Evolutionary conservation across 2,888 invertebrate genomes (phyloP), one percentile per base, ranked within the genome.

Genomic region (Philereme transversata): DNA sequence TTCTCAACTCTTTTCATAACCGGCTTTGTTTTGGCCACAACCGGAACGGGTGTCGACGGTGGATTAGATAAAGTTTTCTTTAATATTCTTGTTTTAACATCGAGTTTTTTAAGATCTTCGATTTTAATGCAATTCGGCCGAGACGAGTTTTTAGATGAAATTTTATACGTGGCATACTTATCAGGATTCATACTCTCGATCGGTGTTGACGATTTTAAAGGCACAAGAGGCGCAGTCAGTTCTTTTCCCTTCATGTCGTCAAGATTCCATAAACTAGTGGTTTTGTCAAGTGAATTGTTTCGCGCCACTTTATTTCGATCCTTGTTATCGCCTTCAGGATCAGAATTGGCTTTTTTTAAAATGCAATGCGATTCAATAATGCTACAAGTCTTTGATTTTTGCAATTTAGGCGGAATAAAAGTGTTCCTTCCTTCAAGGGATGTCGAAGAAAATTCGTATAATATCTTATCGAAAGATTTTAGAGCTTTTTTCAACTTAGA

Each of bases 341-440:
- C 88, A 4, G 93, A 93, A 72, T 88, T 88, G 7, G 91, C 84
- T 78, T 94, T 94, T 77, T 95, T 94, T 53, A 95, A 82, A 70
- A 95, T 94, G 78, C 95, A 95, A 64, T 94, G 93, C 0, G 95
- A 95, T 81, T 95, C 95, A 56, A 95, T 95, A 62, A 95, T 95
- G 75, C 94, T 94, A 79, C 95, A 95, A 70, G 95, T 95, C 78
- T 95, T 95, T 0, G 95, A 94, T 79, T 95, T 95, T 73, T 95
- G 93, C 70, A 95, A 82, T 81, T 94, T 94, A 49, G 94, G 94
- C 52, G 93, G 90, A 71, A 86, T 78, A 65, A 89, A 92, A 63
- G 63, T 74, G 40, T 66, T 68, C 66, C 81, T 84, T 11, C 81
- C 71, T 64, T 82, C 82, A 5, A 82, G 70, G 49, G 80, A 79